Evolutionary conservation across 2,888 invertebrate species (phyloP), one percentile per base, ranked within the genome.

Genomic region (Platycheirus rosarum): DNA sequence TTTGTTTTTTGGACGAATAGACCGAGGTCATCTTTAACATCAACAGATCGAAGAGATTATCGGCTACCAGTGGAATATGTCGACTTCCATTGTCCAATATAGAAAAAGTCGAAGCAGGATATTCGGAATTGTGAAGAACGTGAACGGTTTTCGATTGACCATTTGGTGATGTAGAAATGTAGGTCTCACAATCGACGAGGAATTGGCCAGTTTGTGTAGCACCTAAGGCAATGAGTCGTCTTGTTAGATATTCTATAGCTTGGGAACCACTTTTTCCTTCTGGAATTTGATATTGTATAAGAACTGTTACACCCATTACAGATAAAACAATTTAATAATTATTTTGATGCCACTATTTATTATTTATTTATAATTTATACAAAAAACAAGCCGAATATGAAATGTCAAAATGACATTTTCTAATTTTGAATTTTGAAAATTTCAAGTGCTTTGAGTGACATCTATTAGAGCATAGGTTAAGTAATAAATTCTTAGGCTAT

Each of bases 71-170:
- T 1, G 97, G 95, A 29, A 97, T 95, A 76, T 95, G 95, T 88
- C 96, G 96, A 9, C 93, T 94, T 0, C 97, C 97, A 57, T 95
- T 95, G 87, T 98, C 98, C 6, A 98, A 92, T 26, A 98, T 94
- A 7, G 97, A 95, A 91, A 98, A 98, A 2, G 97, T 97, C 0
- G 98, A 96, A 0, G 97, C 97, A 0, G 98, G 98, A 88, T 97
- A 96, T 88, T 98, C 98, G 0, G 97, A 97, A 90, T 98, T 97
- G 91, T 98, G 98, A 7, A 98, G 92, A n/a, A 98, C 95, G 90
- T 98, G 97, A 0, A 98, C 95, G 0, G 95, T 95, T 87, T 96
- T 94, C 76, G 95, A 94, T 51, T 94, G 93, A 3, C 95, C 96
- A 76, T 88, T 89, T 4, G 87, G 87, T 1, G 95, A 94, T 48